Evolutionary conservation across 2,113 vertebrate genomes (phyloP).

Genomic region (Phylloscopus trochiloides): DNA sequence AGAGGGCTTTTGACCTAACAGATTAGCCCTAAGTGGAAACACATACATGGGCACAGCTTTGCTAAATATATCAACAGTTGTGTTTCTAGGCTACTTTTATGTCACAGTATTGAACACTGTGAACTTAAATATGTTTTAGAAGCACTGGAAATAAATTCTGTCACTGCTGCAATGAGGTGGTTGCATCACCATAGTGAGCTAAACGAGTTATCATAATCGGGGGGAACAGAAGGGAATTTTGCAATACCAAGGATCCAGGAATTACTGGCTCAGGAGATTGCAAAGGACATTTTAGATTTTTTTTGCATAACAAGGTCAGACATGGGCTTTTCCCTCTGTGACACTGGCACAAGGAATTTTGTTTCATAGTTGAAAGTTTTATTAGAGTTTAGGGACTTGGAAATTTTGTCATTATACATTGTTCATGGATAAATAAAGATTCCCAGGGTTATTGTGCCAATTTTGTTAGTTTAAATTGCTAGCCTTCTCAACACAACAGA

Average conservation of each 20-base stretch:
- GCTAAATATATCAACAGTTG: background rate
- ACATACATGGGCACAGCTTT: background rate
- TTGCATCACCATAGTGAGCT: background rate
- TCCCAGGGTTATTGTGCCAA: background rate
- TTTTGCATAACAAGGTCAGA: conserved; percentile 1
- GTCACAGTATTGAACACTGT: background rate
- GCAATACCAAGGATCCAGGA: background rate
- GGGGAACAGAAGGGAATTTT: background rate
- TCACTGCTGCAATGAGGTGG: background rate
- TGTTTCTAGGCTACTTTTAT: background rate
- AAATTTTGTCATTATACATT: background rate
- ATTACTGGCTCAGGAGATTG: background rate
- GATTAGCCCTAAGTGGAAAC: background rate
- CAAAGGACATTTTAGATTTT: background rate
- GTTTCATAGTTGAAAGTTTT: background rate
- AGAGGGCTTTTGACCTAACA: background rate
- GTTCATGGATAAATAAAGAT: background rate
- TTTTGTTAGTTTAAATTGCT: background rate
- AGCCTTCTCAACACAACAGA: background rate
- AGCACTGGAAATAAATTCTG: background rate
- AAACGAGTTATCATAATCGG: background rate
- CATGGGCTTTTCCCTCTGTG: background rate
- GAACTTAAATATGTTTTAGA: background rate
- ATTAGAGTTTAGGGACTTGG: background rate
- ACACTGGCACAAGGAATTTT: background rate